Percentiles rank a stretch among this genome's conserved stretches.
phyloP scores from a whole-genome alignment of 2,888 invertebrate genomes.

The Digitonthophagus gazella region DNA sequence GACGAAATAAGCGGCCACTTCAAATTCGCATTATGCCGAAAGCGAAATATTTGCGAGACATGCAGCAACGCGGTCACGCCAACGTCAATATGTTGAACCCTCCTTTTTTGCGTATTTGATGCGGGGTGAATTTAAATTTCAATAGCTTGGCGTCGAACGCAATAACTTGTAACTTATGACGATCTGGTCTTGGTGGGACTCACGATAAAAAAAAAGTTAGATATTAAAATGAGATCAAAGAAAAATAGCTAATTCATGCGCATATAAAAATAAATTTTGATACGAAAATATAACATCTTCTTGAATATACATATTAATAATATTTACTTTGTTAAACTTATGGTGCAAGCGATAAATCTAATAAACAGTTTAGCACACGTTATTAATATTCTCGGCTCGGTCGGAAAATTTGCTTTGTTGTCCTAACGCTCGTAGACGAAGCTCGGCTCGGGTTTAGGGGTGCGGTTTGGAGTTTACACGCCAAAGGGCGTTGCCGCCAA shows the following conservation, averaged over 20 bases:
- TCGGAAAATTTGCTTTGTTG: not conserved
- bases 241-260: too few species aligned
- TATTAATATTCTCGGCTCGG: not conserved
- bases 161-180: not conserved
- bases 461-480: not conserved
- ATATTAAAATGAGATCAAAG: not conserved
- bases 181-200: not conserved
- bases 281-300: too few species aligned
- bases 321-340: not conserved
- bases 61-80: not conserved
- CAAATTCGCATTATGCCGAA: not conserved
- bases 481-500: not conserved
- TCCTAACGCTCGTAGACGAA: not conserved
- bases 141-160: not conserved
- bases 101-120: not conserved
- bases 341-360: not conserved
- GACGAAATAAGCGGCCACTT: not conserved
- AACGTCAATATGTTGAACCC: not conserved
- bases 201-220: not conserved
- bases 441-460: not conserved
- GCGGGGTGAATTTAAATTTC: not conserved
- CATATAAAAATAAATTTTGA: too few species aligned
- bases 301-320: not conserved
- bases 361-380: not conserved
- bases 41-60: not conserved